Base-by-base conservation (phyloP, 2,113 vertebrate species). In the Tetrao urogallus region DNA sequence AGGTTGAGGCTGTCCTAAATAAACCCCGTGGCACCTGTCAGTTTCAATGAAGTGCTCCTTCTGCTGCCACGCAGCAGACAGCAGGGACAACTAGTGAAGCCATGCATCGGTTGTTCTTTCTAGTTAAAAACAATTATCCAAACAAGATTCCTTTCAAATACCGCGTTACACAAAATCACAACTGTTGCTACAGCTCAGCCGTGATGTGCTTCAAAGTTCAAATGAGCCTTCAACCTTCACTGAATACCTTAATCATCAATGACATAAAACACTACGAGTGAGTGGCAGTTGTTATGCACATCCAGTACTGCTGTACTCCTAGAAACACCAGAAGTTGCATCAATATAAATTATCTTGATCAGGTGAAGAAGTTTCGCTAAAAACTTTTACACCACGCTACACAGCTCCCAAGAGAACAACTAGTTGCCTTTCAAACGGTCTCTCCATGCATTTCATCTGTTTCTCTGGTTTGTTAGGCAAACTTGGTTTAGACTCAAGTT, bases 1-100 rank as follows among this genome's bases (percentile, higher is more conserved):
- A 82, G 91, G 77, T 69, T 82, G 92, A 93, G 95, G 75, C 72
- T 89, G 74, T 88, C 94, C 93, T 96, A 93, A 97, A 94, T 80
- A 96, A 97, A 97, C 96, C 94, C 90, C 6, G 61, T 70, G 94
- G 90, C 90, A 93, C 84, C 89, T 96, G 96, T 92, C 94, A 97
- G 86, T 88, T 94, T 82, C 94, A 95, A 94, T 94, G 71, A 83
- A 92, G 93, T 30, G 64, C 60, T 88, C 78, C 19, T 36, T 74
- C 54, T 90, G 90, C 95, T 77, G 87, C 80, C 12, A 42, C 18
- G 56, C 58, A 95, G 96, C 94, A 52, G 89, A 90, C 88, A 92
- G 79, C 28, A 17, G 47, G 1, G 45, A 38, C 63, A 81, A 28
- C 21, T 22, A 15, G 34, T 6, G 50, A 82, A 90, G 87, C 30